phyloP scores from a whole-genome alignment of 2,797 vertebrate genomes.

The Tauraco hartlaubi region DNA sequence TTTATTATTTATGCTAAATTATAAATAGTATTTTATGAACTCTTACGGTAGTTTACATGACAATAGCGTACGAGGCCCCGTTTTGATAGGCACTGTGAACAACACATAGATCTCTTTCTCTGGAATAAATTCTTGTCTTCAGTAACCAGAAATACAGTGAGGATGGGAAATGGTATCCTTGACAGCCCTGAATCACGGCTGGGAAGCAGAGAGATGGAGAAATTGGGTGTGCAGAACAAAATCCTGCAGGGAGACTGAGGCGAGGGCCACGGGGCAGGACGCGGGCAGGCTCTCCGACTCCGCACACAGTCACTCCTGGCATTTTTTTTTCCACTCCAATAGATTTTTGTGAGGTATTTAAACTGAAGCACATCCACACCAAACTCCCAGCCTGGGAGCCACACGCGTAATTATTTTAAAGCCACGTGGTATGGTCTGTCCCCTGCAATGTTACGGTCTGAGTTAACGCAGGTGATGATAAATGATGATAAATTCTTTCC shows the following conservation, averaged over 20 bases:
- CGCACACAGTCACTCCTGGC: not conserved
- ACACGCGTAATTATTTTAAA: not conserved
- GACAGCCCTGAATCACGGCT: not conserved
- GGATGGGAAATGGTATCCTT: not conserved
- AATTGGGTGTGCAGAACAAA: not conserved
- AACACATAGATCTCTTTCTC: not conserved
- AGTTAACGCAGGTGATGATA: not conserved
- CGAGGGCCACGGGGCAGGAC: not conserved
- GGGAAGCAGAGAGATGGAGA: not conserved
- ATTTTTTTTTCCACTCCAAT: not conserved
- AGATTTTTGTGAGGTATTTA: not conserved
- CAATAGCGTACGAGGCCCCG: not conserved
- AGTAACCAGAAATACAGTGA: not conserved
- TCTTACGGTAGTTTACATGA: not conserved
- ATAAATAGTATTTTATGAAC: not conserved
- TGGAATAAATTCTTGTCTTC: not conserved
- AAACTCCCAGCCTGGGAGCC: not conserved
- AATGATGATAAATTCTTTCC: not conserved
- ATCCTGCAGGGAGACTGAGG: not conserved
- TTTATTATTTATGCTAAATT: not conserved
- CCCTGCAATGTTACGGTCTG: not conserved
- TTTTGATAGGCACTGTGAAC: not conserved
- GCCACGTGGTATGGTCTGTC: not conserved
- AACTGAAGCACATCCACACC: not conserved
- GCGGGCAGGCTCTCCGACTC: not conserved